phyloP scores from a whole-genome alignment of 2,888 invertebrate genomes.

The Baronia brevicornis region DNA sequence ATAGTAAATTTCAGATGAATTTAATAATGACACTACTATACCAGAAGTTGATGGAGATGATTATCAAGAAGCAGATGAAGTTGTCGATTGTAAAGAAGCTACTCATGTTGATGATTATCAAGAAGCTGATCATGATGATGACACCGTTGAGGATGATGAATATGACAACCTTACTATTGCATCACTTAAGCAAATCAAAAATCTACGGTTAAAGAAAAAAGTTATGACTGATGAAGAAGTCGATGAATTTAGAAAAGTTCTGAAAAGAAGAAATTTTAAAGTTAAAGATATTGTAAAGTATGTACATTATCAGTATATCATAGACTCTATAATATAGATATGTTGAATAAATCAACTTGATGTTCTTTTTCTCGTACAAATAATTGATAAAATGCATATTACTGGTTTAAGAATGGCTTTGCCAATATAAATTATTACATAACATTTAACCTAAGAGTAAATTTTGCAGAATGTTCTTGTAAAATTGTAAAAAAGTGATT shows the following conservation, averaged over 20 bases:
- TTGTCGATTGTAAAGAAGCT: no score
- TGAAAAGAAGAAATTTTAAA: slow-evolving; percentile 45
- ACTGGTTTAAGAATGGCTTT: no score
- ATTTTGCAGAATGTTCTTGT: no score
- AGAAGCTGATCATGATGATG: slow-evolving; percentile 22
- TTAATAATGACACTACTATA: no score
- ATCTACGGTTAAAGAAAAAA: slow-evolving; percentile 38
- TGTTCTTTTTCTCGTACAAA: neutral
- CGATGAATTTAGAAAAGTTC: slow-evolving; percentile 40
- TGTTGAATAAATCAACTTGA: neutral
- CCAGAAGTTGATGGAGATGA: no score
- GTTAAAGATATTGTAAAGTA: slow-evolving; percentile 51
- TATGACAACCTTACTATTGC: slow-evolving; percentile 51
- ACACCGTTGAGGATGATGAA: slow-evolving; percentile 36
- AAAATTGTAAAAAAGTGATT: neutral
- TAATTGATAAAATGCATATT: no score
- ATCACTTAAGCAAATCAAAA: slow-evolving; percentile 45
- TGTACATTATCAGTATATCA: slow-evolving; percentile 14
- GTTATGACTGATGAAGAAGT: slow-evolving; percentile 32
- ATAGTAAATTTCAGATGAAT: no score
- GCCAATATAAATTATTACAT: no score
- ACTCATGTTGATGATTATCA: slow-evolving; percentile 22
- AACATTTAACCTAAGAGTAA: no score
- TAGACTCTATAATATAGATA: slow-evolving; percentile 2
- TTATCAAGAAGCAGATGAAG: no score